Conservation (phyloP, 2,113 vertebrate genomes). For the Clarias gariepinus region DNA sequence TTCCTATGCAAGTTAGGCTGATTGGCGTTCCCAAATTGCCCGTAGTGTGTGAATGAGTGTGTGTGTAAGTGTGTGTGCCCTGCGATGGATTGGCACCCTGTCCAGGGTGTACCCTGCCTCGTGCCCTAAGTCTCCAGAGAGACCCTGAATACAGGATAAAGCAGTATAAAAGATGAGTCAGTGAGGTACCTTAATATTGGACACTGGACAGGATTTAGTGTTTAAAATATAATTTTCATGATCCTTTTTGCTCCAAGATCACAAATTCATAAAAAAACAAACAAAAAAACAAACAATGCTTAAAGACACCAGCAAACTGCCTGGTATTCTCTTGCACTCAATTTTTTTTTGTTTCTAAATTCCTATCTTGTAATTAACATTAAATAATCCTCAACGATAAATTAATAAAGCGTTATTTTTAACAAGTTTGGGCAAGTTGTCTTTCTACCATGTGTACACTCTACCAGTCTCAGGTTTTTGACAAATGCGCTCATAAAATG, state of each 20-base stretch:
- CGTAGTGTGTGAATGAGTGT: too few species aligned
- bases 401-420: neutral
- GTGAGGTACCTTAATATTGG: too few species aligned
- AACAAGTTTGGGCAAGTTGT: neutral
- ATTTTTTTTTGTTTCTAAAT: neutral
- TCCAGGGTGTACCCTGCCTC: too few species aligned
- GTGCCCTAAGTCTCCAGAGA: too few species aligned
- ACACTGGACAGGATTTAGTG: neutral
- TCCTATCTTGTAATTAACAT: neutral
- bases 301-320: neutral
- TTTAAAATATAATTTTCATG: neutral
- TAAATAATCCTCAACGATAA: neutral
- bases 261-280: neutral
- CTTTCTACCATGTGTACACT: neutral
- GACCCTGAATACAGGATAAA: too few species aligned
- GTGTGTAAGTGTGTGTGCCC: too few species aligned
- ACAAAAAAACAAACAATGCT: neutral
- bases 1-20: too few species aligned
- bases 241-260: neutral
- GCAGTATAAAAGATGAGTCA: too few species aligned
- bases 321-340: neutral
- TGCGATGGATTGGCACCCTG: too few species aligned
- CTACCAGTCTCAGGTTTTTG: neutral
- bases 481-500: constrained; percentile 47
- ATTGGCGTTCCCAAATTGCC: too few species aligned